A percentile compares a stretch with the other conserved stretches of the same genome.
These are phyloP conservation scores for Seriola rivoliana DNA, from an alignment of 2,113 vertebrate genomes.

Conservation along the genomic window DNA sequence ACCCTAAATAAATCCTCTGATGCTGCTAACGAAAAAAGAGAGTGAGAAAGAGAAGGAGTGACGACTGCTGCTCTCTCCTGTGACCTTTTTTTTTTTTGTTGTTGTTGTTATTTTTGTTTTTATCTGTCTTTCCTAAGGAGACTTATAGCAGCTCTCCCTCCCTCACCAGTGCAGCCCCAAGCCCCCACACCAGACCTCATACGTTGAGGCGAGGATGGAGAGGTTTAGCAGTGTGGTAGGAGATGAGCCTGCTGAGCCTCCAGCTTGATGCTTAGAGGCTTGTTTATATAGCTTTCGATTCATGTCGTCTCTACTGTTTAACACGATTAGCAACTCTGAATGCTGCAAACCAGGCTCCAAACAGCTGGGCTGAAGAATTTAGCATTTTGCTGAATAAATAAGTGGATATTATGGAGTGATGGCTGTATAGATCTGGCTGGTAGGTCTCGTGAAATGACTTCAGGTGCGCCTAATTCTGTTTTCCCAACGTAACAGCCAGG, in stretches of 20 bases:
- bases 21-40: neutral
- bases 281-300: constrained; percentile 64
- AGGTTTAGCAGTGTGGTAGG: constrained; percentile 39
- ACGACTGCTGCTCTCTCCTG: constrained; percentile 25
- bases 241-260: constrained; percentile 64
- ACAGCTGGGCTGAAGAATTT: constrained; percentile 39
- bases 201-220: constrained; percentile 35
- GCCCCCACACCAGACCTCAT: constrained; percentile 21
- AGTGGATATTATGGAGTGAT: constrained; percentile 42
- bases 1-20: constrained; percentile 21
- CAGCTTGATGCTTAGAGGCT: constrained; percentile 54
- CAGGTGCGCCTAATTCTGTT: constrained; percentile 63
- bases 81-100: constrained; percentile 16
- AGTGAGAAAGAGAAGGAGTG: constrained; percentile 18
- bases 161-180: constrained; percentile 24
- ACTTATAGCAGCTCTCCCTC: constrained; percentile 30
- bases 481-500: constrained; percentile 69
- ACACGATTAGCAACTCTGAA: constrained; percentile 69
- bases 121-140: constrained; percentile 17
- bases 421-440: constrained; percentile 48
- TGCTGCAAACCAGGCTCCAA: constrained; percentile 41
- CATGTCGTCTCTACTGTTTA: constrained; percentile 65
- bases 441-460: constrained; percentile 61
- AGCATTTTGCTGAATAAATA: constrained; percentile 62
- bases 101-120: constrained; percentile 44